These are phyloP conservation scores for Atherinosoma microstoma DNA, from an alignment of 2,797 vertebrate genomes.

Conservation along the genomic window DNA sequence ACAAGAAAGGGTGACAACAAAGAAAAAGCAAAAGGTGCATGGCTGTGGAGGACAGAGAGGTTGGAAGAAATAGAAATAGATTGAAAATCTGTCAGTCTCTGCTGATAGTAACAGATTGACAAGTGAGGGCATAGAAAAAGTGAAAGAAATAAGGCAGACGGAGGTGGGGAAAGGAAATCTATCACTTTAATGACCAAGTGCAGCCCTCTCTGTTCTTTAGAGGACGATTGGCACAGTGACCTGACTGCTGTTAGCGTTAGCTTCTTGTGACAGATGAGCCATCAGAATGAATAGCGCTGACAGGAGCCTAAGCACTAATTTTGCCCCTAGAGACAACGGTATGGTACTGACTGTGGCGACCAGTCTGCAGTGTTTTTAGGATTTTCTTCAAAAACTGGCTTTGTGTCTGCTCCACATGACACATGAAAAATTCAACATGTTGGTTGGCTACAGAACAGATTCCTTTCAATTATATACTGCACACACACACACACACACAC, in stretches of 20 bases:
- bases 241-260: conserved; percentile 70
- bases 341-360: conserved; percentile 22
- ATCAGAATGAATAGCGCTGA: conserved; percentile 57
- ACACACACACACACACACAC: no score
- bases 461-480: no score
- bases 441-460: not conserved
- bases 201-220: conserved; percentile 72
- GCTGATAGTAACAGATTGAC: conserved; percentile 51
- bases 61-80: conserved; percentile 12
- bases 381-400: conserved; percentile 28
- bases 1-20: conserved; percentile 23
- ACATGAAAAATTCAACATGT: conserved; percentile 27
- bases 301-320: conserved; percentile 63
- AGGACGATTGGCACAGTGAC: conserved; percentile 72
- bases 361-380: conserved; percentile 34
- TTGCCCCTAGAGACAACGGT: conserved; percentile 49
- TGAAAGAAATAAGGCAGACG: conserved; percentile 43
- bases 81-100: conserved; percentile 34
- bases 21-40: conserved; percentile 2
- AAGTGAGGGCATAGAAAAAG: conserved; percentile 46
- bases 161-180: conserved; percentile 63
- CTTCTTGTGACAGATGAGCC: conserved; percentile 66
- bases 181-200: conserved; percentile 76
- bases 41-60: conserved; percentile 15
- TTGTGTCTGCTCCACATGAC: conserved; percentile 15